These are phyloP conservation scores for Sebastes iracundus DNA, from an alignment of 2,797 vertebrate genomes.

Conservation along the genomic window DNA sequence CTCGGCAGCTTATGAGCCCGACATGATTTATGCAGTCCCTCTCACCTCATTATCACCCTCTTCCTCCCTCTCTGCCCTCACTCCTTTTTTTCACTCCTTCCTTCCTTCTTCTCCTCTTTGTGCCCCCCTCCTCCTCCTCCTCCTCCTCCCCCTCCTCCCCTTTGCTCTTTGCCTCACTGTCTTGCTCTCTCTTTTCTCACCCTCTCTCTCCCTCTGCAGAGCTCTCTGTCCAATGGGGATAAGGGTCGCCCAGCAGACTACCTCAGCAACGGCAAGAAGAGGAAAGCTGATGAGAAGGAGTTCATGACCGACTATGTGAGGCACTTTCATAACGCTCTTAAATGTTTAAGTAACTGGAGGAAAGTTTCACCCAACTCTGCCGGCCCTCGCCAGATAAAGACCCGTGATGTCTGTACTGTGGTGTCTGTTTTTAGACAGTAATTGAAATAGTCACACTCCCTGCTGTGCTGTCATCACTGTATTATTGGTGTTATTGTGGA, in stretches of 20 bases:
- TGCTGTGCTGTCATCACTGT: neutral
- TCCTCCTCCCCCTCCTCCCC: neutral
- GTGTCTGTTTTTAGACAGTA: slow-evolving; percentile 1
- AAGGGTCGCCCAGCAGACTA: slow-evolving; percentile 89
- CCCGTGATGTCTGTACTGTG: neutral
- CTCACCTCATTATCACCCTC: slow-evolving; percentile 77
- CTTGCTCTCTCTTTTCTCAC: neutral
- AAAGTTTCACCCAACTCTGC: slow-evolving; percentile 29
- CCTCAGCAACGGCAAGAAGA: slow-evolving; percentile 92
- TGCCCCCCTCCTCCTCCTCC: neutral
- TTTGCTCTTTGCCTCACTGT: neutral
- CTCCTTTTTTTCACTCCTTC: slow-evolving; percentile 2
- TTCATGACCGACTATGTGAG: slow-evolving; percentile 92
- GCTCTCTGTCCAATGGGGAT: slow-evolving; percentile 90
- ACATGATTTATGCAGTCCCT: slow-evolving; percentile 78
- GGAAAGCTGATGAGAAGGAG: slow-evolving; percentile 93
- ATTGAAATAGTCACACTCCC: slow-evolving; percentile 26
- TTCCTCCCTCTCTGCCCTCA: slow-evolving; percentile 35
- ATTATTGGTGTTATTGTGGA: neutral
- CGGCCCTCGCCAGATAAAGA: neutral
- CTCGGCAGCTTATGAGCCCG: slow-evolving; percentile 70
- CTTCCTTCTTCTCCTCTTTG: slow-evolving; percentile 5
- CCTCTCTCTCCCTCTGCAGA: slow-evolving; percentile 74
- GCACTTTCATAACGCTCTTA: slow-evolving; percentile 1
- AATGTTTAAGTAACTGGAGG: slow-evolving; percentile 36